Base-by-base conservation (phyloP, 2,888 invertebrate genomes). In the Agrotis exclamationis region DNA sequence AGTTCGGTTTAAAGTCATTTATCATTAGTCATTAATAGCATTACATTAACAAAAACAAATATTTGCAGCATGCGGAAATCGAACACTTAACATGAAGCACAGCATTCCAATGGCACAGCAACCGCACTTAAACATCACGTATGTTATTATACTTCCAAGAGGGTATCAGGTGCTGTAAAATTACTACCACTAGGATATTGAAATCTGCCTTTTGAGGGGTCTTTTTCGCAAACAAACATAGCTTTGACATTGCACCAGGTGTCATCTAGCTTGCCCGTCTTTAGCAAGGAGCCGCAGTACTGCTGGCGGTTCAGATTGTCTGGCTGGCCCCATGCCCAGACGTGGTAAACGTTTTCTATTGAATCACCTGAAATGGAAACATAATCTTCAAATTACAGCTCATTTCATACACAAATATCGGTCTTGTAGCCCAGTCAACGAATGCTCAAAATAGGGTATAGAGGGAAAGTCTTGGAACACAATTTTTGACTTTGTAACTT, bases 201-300 rank as follows among this genome's bases (percentile, higher is more conserved):
- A 14, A 56, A 67, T 20, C 56, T 39, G 20, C 1, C 4, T 14
- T 69, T 56, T 3, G 14, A 14, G 0, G 69, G 69, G 14, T 69
- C 54, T 14, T 56, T 69, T 69, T 69, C 69, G 14, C 69, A 67
- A 9, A 69, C 48, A 39, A 48, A 69, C 24, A 67, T 48, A n/a
- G 68, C 48, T 44, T 56, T 67, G 6, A 39, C 56, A 14, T 56
- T 6, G 18, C 69, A 69, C 68, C 56, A 69, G 18, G 69, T 67
- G 24, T 69, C 69, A 24, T 69, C 69, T 24, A 69, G 48, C 9
- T 39, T 56, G 1, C 69, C 69, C 1, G 47, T 48, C 20, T 56
- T 48, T 18, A 69, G 11, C 9, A 69, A 28, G 1, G 69, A 56
- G 0, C 69, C 69, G 3, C 67, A 69, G 18, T 56, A 67, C 47